These are phyloP conservation scores for Ptychadena robeensis DNA, from an alignment of 2,797 vertebrate species.

Conservation along the genomic window DNA sequence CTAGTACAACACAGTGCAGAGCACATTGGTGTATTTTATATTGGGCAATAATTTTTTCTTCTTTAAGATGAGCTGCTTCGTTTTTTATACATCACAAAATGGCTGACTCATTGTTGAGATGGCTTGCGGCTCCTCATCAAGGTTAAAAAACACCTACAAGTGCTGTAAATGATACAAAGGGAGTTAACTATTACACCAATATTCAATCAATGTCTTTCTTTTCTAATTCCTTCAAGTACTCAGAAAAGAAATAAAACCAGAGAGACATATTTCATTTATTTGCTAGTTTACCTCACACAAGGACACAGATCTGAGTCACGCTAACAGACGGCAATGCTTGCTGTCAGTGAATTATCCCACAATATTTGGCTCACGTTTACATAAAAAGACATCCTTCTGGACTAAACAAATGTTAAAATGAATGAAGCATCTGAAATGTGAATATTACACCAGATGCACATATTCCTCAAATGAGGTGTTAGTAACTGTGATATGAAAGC, in stretches of 20 bases:
- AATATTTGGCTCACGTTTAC: slow-evolving; percentile 56
- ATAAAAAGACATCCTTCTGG: slow-evolving; percentile 52
- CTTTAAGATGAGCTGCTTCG: no score
- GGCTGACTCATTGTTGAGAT: no score
- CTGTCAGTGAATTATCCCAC: slow-evolving; percentile 44
- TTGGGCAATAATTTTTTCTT: no score
- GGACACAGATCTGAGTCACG: slow-evolving; percentile 48
- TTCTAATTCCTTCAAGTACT: slow-evolving; percentile 25
- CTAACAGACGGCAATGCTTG: slow-evolving; percentile 34
- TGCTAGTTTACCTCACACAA: slow-evolving; percentile 35
- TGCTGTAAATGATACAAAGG: slow-evolving; percentile 32
- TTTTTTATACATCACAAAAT: no score
- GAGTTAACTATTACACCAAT: slow-evolving; percentile 23
- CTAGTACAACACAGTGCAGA: no score
- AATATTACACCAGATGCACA: slow-evolving; percentile 36
- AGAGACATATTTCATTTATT: slow-evolving; percentile 31
- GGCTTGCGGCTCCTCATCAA: no score
- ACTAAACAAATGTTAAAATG: slow-evolving; percentile 47
- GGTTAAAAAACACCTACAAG: not conserved
- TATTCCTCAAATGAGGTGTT: slow-evolving; percentile 17
- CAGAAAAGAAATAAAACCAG: slow-evolving; percentile 3
- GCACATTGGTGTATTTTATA: no score
- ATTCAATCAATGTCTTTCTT: slow-evolving; percentile 13
- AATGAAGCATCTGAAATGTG: slow-evolving; percentile 22
- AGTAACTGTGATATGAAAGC: not conserved